Evolutionary conservation across 2,888 invertebrate genomes (phyloP).

Genomic region (Drosophila neonasuta): DNA sequence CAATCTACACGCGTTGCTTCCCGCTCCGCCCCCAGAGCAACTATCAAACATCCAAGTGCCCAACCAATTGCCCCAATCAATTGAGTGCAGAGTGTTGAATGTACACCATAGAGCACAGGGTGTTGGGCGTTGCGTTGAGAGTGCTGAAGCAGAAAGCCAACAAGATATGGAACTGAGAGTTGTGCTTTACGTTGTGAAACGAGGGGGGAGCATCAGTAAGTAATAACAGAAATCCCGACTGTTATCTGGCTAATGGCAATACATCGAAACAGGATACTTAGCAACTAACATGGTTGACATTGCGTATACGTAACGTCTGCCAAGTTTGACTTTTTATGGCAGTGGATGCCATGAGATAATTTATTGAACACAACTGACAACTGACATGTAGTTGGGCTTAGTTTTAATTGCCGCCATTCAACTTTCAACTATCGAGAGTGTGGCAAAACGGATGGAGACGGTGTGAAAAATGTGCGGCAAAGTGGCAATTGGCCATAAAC

Average conservation of each 20-base stretch:
- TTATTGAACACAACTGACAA: conserved; percentile 22
- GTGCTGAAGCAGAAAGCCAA: conserved; percentile 53
- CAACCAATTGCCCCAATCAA: conserved; percentile 55
- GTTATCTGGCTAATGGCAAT: conserved; percentile 41
- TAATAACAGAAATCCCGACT: conserved; percentile 34
- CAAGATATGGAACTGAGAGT: conserved; percentile 39
- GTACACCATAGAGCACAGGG: conserved; percentile 11
- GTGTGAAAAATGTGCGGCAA: conserved; percentile 49
- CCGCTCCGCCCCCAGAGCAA: neutral
- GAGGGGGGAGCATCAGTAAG: conserved; percentile 17
- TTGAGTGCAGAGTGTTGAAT: conserved; percentile 48
- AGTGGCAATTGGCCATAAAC: conserved; percentile 63
- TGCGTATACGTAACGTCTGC: conserved; percentile 18
- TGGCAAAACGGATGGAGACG: conserved; percentile 21
- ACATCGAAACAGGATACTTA: conserved; percentile 23
- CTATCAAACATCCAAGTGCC: conserved; percentile 11
- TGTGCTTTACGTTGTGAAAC: conserved; percentile 23
- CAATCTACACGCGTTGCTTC: conserved; percentile 38
- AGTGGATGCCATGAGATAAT: conserved; percentile 11
- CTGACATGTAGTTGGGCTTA: conserved; percentile 28
- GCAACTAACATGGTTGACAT: conserved; percentile 15
- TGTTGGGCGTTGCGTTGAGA: conserved; percentile 34
- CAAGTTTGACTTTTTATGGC: conserved; percentile 11
- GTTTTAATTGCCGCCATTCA: conserved; percentile 45
- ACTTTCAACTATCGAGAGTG: conserved; percentile 33